Percentiles rank a stretch among this genome's conserved stretches.
phyloP scores from a whole-genome alignment of 1,140 invertebrate genomes.

The Sitobion miscanthi region DNA sequence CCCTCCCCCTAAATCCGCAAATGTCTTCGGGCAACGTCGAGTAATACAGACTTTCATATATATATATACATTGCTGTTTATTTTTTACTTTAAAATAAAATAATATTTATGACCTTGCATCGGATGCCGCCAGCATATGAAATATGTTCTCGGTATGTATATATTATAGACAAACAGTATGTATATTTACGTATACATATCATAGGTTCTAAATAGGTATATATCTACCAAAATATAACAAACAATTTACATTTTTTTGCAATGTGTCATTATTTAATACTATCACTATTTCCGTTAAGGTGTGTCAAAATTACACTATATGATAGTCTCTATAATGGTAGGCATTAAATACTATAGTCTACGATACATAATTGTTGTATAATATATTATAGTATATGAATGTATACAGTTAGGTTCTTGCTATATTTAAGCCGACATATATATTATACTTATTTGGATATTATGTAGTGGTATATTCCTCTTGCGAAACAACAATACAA shows the following conservation, averaged over 20 bases:
- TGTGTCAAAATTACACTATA: neutral
- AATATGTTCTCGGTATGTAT: neutral
- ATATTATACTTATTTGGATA: neutral
- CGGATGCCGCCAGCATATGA: neutral
- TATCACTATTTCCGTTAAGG: slow-evolving; percentile 4
- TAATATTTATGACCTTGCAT: neutral
- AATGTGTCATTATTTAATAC: neutral
- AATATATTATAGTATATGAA: neutral
- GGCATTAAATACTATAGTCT: neutral
- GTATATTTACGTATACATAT: neutral
- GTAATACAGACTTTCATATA: too few species aligned
- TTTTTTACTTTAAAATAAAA: slow-evolving; percentile 8
- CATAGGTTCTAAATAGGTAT: neutral
- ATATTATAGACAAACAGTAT: too few species aligned
- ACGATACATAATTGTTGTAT: neutral
- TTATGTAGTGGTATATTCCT: neutral
- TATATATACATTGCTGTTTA: neutral
- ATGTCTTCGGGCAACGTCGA: too few species aligned
- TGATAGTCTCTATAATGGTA: neutral
- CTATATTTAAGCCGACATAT: neutral
- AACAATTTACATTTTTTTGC: slow-evolving; percentile 8
- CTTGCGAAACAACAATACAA: neutral
- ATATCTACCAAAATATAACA: neutral
- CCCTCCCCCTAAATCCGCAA: too few species aligned
- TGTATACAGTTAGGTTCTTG: neutral